Evolutionary conservation across 2,113 vertebrate species (phyloP), one percentile per base, ranked within the genome.

Genomic region (Tursiops truncatus): DNA sequence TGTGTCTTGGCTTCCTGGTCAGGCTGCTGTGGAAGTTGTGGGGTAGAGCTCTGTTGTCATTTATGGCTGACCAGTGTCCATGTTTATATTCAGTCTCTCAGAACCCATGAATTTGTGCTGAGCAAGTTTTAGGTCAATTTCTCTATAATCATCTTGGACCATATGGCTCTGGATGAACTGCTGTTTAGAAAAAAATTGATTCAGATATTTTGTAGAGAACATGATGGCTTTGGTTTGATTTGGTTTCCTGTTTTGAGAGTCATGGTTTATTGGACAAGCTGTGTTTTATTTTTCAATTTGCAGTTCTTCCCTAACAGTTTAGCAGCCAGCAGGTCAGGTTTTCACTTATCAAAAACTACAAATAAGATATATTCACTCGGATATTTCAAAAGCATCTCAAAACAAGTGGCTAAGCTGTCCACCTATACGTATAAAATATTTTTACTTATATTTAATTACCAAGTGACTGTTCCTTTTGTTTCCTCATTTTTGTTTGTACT

Each of bases 221-320:
- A 50, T 47, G 58, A 28, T 62, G 14, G 1, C 47, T 90, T 79
- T 31, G 5, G 14, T 83, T 94, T 83, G 33, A 44, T 70, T 96
- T 56, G 13, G 26, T 80, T 41, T 91, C 41, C 58, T 44, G 15
- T 63, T 93, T 84, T 91, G 18, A 83, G 12, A 88, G 31, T n/a
- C 47, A 58, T 10, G 6, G 5, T 68, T 11, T n/a, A 41, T 12
- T 91, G 31, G 38, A 63, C 41, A 79, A n/a, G n/a, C 20, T 67
- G 33, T 13, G 25, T 38, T 47, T 88, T 96, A 91, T 93, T 79
- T 96, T 93, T 91, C 38, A 93, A 93, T 83, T 90, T 36, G 77
- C 44, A 28, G 67, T 58, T 92, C 60, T 65, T 33, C n/a, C 15
- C 23, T 17, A 63, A 58, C 23, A 77, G 31, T 21, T 94, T 77